Conservation (phyloP, 2,888 invertebrate species). For the Apocheima hispidaria region DNA sequence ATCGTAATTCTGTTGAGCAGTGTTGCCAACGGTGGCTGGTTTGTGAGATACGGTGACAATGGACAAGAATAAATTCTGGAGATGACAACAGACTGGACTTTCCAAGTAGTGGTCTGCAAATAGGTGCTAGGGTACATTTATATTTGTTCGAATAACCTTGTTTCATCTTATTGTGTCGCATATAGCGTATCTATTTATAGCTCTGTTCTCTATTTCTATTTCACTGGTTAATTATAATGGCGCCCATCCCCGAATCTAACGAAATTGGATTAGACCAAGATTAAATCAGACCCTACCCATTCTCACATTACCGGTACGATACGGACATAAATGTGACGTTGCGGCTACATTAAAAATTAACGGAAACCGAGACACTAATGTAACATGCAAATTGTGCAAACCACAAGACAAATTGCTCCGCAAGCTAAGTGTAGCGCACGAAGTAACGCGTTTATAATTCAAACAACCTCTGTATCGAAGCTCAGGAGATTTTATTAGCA, state of each 20-base stretch:
- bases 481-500: conserved; percentile 64
- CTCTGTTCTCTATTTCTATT: conserved; percentile 9
- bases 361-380: conserved; percentile 52
- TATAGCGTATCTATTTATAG: background rate
- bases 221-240: conserved; percentile 15
- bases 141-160: background rate
- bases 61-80: conserved; percentile 26
- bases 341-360: conserved; percentile 53
- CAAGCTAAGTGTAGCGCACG: conserved; percentile 26
- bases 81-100: conserved; percentile 28
- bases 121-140: conserved; percentile 1
- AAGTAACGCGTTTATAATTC: conserved; percentile 59
- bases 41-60: conserved; percentile 34
- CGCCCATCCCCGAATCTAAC: background rate
- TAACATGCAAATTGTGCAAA: conserved; percentile 60
- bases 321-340: conserved; percentile 37
- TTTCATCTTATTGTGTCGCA: background rate
- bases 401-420: conserved; percentile 64
- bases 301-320: conserved; percentile 23
- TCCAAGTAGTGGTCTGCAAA: conserved; percentile 14
- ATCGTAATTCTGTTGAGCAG: conserved; percentile 38
- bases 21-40: conserved; percentile 36
- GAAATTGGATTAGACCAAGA: conserved; percentile 18
- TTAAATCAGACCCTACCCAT: conserved; percentile 10
- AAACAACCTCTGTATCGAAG: conserved; percentile 55